Base-by-base conservation (phyloP, 2,888 invertebrate species). In the Drosophila kambysellisi region DNA sequence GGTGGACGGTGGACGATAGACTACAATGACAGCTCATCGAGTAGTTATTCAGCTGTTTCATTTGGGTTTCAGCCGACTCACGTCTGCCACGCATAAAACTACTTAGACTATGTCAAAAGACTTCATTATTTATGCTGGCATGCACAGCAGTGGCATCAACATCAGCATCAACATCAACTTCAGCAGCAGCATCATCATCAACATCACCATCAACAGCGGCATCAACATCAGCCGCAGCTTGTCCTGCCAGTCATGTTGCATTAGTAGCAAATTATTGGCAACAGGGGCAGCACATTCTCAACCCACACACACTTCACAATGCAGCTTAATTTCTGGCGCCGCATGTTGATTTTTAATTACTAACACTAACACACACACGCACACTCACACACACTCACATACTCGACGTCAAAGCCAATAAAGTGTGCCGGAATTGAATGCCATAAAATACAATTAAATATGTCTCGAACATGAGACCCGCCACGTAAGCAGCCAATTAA, bases 81-180 rank as follows among this genome's bases (percentile, higher is more conserved):
- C 74, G 89, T 75, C 82, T 75, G 78, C 82, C 89, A 87, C 89
- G 84, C 86, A 86, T 81, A 81, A 88, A 89, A 86, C 70, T 83
- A 84, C 88, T 87, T 85, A 90, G 88, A 87, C 88, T 88, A 87
- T 88, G 88, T 90, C 90, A 88, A 86, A 82, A 74, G 80, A 70
- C 87, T 90, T 87, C 88, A 88, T 88, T 88, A 88, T 88, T 90
- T 87, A 89, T 77, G 81, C 63, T 67, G 62, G 62, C 62, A 25
- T 63, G 76, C 68, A 37, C 67, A 53, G 35, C 17, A 33, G 37
- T 37, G 41, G 59, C 77, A 57, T 29, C 17, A 4, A 15, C 37
- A 37, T 15, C 17, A 12, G 1, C 60, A 67, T 57, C 50, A 62
- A 50, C 66, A 70, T 25, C 25, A 25, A 25, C 25, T 1, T 25